Percentiles rank a stretch among this genome's conserved stretches.
These are phyloP conservation scores for Cranoglanis bouderius DNA, from an alignment of 2,113 vertebrate genomes.

Conservation along the genomic window DNA sequence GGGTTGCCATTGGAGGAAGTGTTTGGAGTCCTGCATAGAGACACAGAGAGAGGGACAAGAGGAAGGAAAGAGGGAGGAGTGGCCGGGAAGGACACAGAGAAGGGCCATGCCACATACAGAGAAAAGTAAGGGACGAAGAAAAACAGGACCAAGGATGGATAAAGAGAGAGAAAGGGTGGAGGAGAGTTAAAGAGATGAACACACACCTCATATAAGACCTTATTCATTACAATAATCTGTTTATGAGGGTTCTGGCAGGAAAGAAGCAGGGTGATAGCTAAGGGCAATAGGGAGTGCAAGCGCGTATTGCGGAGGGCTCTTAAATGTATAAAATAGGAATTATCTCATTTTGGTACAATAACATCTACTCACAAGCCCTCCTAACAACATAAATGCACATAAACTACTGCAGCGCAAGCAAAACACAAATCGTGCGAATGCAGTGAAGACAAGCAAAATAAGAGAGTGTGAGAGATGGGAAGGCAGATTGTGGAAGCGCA, in stretches of 20 bases:
- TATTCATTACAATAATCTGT: constrained; percentile 18
- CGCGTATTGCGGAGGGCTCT: not conserved
- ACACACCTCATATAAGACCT: constrained; percentile 29
- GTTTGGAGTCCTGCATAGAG: constrained; percentile 88
- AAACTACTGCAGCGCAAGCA: constrained; percentile 7
- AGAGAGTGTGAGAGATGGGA: constrained; percentile 38
- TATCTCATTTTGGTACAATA: not conserved
- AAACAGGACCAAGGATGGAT: constrained; percentile 68
- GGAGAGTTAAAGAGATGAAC: constrained; percentile 38
- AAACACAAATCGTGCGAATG: constrained; percentile 21
- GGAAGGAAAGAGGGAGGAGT: constrained; percentile 30
- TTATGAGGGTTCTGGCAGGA: constrained; percentile 9
- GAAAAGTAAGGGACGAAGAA: constrained; percentile 60
- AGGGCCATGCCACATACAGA: constrained; percentile 38
- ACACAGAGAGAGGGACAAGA: constrained; percentile 68
- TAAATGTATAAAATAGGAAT: not conserved
- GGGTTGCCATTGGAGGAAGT: constrained; percentile 95
- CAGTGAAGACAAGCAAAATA: constrained; percentile 42
- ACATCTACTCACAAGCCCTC: not conserved
- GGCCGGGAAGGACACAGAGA: constrained; percentile 9
- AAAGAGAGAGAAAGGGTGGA: constrained; percentile 51
- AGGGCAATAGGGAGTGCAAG: constrained; percentile 16
- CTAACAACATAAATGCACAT: not conserved
- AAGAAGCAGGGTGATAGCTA: constrained; percentile 12
- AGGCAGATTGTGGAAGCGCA: constrained; percentile 40